Base-by-base conservation (phyloP, 1,140 invertebrate genomes). In the Laupala kohalensis region DNA sequence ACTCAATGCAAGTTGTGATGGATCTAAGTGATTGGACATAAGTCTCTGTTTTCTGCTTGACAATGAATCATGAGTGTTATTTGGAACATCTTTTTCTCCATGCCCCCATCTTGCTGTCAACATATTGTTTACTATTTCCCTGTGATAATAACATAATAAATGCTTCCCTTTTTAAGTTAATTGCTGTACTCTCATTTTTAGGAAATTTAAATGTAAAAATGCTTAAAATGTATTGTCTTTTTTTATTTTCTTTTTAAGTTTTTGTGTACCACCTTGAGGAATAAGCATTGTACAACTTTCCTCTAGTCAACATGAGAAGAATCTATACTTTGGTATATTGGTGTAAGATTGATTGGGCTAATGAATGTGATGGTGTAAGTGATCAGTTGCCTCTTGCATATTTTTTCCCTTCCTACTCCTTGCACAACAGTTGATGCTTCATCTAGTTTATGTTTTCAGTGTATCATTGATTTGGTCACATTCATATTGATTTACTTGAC, bases 121-220 rank as follows among this genome's bases (percentile, higher is more conserved):
- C 19, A 66, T 26, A 26, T 66, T 28, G 26, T 68, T 28, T 71
- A 71, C 30, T 71, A 71, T 71, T 68, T 62, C 70, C 70, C 70
- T 71, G 70, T 71, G 70, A 71, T 71, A 69, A 69, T 69, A 71
- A 71, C 29, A 24, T 71, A 71, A 70, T 53, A 65, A 71, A 71
- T 65, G 63, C 63, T 65, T 28, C 64, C n/a, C 28, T 65, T 30
- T 68, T 71, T 71, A 71, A 53, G 70, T 71, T 71, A 28, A 71
- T 28, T 30, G 28, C n/a, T 65, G 25, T 71, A 65, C 25, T 27
- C 63, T 71, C 63, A 71, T 29, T 71, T 70, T 71, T 66, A 27
- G 13, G 53, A 65, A 65, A 37, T 27, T 71, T 65, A 53, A 65
- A 71, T 65, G 63, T 65, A 66, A 27, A 27, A 63, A 65, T 71